Evolutionary conservation across 2,888 invertebrate species (phyloP).

Genomic region (Pemphredon lugubris): DNA sequence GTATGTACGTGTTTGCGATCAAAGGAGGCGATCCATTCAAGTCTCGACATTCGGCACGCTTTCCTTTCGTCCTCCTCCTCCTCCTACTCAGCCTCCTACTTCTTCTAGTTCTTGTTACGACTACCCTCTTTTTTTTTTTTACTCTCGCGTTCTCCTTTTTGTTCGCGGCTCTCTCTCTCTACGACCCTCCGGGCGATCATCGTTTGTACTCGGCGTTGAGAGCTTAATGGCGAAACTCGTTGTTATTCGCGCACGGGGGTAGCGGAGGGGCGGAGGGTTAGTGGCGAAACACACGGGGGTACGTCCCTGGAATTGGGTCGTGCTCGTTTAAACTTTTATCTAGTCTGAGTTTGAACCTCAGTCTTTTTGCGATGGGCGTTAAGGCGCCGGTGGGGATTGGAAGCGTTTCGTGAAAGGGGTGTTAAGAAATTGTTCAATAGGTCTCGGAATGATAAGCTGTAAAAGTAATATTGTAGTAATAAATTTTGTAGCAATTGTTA

Average conservation of each 20-base stretch:
- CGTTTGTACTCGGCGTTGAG: slow-evolving; percentile 47
- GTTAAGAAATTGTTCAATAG: slow-evolving; percentile 4
- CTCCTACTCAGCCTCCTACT: background rate
- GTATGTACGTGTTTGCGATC: background rate
- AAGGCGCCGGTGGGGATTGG: slow-evolving; percentile 34
- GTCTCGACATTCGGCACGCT: too few relatives aligned
- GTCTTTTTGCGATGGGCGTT: slow-evolving; percentile 48
- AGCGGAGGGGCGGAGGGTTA: too few relatives aligned
- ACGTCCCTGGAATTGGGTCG: slow-evolving; percentile 55
- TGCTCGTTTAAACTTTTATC: slow-evolving; percentile 54
- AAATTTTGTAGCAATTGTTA: too few relatives aligned
- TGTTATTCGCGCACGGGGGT: slow-evolving; percentile 57
- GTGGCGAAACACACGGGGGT: slow-evolving; percentile 22
- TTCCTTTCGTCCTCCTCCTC: too few relatives aligned
- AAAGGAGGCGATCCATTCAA: slow-evolving; percentile 3
- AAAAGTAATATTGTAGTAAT: background rate
- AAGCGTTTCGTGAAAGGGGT: slow-evolving; percentile 20
- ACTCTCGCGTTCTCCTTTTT: background rate
- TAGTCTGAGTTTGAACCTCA: slow-evolving; percentile 49
- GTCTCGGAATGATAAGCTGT: background rate
- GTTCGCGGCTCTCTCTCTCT: slow-evolving; percentile 10
- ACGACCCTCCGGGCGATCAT: slow-evolving; percentile 49
- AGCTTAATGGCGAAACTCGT: slow-evolving; percentile 54
- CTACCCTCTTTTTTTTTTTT: background rate
- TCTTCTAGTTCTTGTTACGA: background rate